A percentile compares a stretch with the other conserved stretches of the same genome.
Conservation (phyloP, 2,113 vertebrate species). For the Ia io region DNA sequence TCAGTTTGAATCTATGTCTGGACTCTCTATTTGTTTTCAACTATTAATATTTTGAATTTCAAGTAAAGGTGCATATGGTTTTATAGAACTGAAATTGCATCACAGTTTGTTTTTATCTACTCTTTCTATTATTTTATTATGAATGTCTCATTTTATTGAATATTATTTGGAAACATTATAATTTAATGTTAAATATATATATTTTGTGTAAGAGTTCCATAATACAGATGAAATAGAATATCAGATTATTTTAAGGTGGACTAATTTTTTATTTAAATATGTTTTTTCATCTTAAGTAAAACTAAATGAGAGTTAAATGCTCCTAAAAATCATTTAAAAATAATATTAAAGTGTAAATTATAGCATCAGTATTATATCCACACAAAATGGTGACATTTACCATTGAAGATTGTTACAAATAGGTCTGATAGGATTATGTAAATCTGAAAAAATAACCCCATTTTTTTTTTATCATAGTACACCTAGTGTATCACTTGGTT, state of each 20-base stretch:
- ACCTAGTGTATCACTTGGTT: neutral
- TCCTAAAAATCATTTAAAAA: neutral
- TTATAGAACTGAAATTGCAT: neutral
- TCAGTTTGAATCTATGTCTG: neutral
- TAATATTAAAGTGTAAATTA: neutral
- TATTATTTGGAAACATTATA: neutral
- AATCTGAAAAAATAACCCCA: neutral
- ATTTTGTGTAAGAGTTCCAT: neutral
- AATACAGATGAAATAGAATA: neutral
- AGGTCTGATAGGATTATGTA: neutral
- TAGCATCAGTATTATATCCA: neutral
- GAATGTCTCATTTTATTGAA: neutral
- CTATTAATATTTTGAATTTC: neutral
- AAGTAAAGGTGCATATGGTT: neutral
- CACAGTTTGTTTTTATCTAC: neutral
- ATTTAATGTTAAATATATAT: neutral
- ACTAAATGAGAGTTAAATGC: neutral
- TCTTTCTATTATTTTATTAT: neutral
- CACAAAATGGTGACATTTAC: neutral
- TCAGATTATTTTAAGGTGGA: neutral
- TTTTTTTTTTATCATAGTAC: constrained; percentile 9
- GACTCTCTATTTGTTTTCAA: neutral
- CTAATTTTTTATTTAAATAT: neutral
- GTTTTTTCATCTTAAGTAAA: neutral
- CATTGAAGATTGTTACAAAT: neutral